Evolutionary conservation across 1,140 invertebrate genomes (phyloP).

Genomic region (Eurytemora carolleeae): DNA sequence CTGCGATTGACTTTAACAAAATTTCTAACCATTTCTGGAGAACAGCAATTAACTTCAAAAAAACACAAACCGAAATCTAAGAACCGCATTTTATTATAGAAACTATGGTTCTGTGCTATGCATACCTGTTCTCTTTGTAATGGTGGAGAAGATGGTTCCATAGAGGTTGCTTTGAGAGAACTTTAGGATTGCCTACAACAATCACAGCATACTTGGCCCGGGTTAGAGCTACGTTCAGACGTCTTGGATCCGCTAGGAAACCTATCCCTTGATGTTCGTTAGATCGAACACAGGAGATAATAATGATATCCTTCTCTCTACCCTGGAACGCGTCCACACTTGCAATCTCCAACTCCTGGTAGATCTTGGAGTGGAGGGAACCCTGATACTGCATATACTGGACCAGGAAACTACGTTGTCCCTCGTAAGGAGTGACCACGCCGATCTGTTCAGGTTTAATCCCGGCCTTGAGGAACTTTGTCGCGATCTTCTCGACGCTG

Average conservation of each 20-base stretch:
- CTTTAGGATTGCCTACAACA: conserved; percentile 96
- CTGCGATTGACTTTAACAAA: too few relatives aligned
- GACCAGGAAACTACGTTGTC: conserved; percentile 88
- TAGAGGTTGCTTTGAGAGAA: conserved; percentile 86
- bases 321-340: conserved; percentile 97
- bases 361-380: conserved; percentile 81
- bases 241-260: conserved; percentile 88
- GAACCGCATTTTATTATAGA: too few relatives aligned
- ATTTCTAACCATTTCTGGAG: too few relatives aligned
- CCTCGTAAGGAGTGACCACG: conserved; percentile 98
- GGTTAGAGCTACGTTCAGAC: conserved; percentile 93
- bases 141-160: conserved; percentile 97
- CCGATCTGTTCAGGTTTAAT: conserved; percentile 96
- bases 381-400: conserved; percentile 98
- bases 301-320: conserved; percentile 95
- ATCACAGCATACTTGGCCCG: conserved; percentile 94
- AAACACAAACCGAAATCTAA: too few relatives aligned
- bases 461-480: conserved; percentile 74
- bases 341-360: conserved; percentile 97
- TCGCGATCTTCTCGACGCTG: conserved; percentile 93
- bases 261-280: conserved; percentile 81
- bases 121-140: conserved; percentile 97
- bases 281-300: conserved; percentile 72
- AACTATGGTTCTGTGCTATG: too few relatives aligned
- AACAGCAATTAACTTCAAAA: too few relatives aligned